Evolutionary conservation across 1,140 invertebrate genomes (phyloP), one percentile per base, ranked within the genome.

Genomic region (Ericerus pela): DNA sequence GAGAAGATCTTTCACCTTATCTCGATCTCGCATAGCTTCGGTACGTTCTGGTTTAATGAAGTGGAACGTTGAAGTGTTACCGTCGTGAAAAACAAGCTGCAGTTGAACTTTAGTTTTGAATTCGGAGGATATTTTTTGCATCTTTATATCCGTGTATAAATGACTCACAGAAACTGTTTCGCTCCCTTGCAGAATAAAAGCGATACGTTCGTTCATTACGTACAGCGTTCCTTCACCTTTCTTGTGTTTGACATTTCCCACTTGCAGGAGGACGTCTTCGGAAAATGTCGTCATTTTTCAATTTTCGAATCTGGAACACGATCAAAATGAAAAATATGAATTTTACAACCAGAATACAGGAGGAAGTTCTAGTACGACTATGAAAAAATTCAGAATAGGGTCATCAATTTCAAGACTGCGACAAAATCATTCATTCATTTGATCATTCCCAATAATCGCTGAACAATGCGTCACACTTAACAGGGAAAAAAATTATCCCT

Each of bases 91-190:
- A 30, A 97, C 89, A 11, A 98, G 79, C 77, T 99, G 96, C n/a
- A 99, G 74, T 70, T 99, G 96, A 54, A 99, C 88, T 75, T 99
- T 98, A 22, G 91, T 82, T 74, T 99, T 99, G 10, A 90, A 91
- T 66, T 93, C 94, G 0, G 96, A 92, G 51, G 94, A 98, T 63
- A 99, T 97, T 73, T 97, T 96, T 77, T 99, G 96, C 57, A 85
- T 81, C 79, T 96, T 96, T 60, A 98, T 96, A 68, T 98, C 93
- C 43, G 85, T 82, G 75, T 95, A 98, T 68, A 86, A 80, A 69
- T 96, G 88, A 59, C 88, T 92, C 26, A 96, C 83, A 6, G 84
- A 83, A 31, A 96, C 90, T 1, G 84, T 89, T 63, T 95, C 88
- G 63, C 79, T 76, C 65, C 94, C 88, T 63, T 91, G 85, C 33